Evolutionary conservation across 2,113 vertebrate genomes (phyloP).

Genomic region (Setophaga petechia): DNA sequence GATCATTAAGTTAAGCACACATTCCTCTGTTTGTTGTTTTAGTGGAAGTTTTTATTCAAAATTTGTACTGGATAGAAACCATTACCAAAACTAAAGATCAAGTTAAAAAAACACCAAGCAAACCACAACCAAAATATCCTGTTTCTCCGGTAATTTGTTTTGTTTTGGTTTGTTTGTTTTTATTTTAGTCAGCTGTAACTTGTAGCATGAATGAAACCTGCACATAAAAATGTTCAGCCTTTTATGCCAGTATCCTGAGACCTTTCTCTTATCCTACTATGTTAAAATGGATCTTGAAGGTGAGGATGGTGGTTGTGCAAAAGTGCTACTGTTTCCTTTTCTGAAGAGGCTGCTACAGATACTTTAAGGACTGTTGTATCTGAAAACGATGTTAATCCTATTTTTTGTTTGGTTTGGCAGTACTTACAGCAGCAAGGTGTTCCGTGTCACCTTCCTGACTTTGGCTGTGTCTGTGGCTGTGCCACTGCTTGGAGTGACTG

Average conservation of each 20-base stretch:
- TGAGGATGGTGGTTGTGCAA: neutral
- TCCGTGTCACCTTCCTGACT: constrained; percentile 86
- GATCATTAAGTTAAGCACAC: neutral
- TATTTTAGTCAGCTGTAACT: neutral
- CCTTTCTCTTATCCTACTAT: neutral
- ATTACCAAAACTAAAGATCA: neutral
- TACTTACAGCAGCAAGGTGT: constrained; percentile 91
- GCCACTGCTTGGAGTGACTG: constrained; percentile 81
- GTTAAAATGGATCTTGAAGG: neutral
- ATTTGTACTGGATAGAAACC: neutral
- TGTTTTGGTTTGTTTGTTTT: neutral
- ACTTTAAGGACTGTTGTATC: neutral
- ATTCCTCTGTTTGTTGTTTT: neutral
- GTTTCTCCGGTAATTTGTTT: neutral
- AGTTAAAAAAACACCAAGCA: neutral
- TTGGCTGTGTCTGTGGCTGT: constrained; percentile 79
- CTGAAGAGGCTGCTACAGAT: neutral
- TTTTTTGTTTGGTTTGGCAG: constrained; percentile 65
- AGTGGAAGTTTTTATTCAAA: neutral
- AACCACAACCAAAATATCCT: accelerated
- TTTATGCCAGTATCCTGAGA: neutral
- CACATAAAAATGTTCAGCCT: neutral
- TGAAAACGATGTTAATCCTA: neutral
- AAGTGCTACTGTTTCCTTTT: neutral
- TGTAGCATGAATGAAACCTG: neutral